These are phyloP conservation scores for Piliocolobus tephrosceles DNA, from an alignment of 2,113 vertebrate species.

Conservation along the genomic window DNA sequence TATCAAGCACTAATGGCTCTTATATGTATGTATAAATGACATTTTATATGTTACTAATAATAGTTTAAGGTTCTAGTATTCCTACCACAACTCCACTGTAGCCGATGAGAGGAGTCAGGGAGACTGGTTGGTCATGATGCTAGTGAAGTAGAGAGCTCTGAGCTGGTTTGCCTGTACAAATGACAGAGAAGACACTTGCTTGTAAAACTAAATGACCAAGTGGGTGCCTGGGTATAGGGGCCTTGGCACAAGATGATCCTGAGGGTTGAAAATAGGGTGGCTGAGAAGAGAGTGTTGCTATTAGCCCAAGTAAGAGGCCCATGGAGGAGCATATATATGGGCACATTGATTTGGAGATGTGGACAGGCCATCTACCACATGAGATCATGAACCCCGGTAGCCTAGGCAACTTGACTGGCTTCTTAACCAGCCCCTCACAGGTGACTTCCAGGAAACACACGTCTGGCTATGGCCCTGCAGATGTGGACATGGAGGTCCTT, in stretches of 20 bases:
- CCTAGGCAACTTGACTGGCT: neutral
- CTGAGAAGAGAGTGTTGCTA: neutral
- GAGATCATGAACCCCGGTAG: rapidly evolving
- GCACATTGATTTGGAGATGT: too few relatives aligned
- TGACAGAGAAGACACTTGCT: neutral
- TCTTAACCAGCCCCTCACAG: too few relatives aligned
- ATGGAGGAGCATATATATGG: neutral
- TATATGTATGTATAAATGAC: neutral
- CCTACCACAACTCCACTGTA: neutral
- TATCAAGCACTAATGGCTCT: neutral
- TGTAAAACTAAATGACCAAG: neutral
- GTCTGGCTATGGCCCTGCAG: neutral
- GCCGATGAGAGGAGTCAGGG: neutral
- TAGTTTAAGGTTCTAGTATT: neutral
- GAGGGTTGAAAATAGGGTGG: too few relatives aligned
- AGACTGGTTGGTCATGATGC: neutral
- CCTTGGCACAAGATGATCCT: neutral
- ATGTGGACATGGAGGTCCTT: neutral
- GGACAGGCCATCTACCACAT: neutral
- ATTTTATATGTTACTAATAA: neutral
- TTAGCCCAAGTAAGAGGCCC: neutral
- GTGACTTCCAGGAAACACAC: neutral
- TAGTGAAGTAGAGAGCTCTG: neutral
- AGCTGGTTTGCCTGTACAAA: neutral
- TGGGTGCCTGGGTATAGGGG: too few relatives aligned